phyloP scores from a whole-genome alignment of 1,140 invertebrate species.

The Zaprionus lachaisei region DNA sequence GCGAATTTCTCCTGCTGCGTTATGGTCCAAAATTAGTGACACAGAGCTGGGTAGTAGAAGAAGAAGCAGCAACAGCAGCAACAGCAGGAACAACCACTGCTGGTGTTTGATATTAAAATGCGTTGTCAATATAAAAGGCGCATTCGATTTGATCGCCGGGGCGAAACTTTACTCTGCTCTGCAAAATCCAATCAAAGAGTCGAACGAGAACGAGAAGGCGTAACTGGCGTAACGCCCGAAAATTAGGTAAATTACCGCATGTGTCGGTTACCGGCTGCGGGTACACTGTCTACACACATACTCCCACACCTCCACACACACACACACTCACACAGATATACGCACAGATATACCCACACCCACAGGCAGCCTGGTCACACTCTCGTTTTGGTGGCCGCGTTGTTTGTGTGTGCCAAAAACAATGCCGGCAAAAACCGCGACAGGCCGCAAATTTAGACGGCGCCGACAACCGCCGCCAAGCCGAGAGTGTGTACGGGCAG shows the following conservation, averaged over 20 bases:
- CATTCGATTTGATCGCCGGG: slow-evolving; percentile 66
- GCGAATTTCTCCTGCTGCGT: slow-evolving; percentile 18
- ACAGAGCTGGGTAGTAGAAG: neutral
- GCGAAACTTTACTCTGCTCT: slow-evolving; percentile 7
- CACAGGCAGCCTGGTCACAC: neutral
- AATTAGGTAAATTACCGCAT: slow-evolving; percentile 77
- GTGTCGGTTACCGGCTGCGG: slow-evolving; percentile 57
- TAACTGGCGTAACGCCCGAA: slow-evolving; percentile 52
- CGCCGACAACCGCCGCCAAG: slow-evolving; percentile 25
- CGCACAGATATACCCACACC: slow-evolving; percentile 10
- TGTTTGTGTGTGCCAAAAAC: slow-evolving; percentile 49
- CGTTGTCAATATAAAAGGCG: slow-evolving; percentile 61
- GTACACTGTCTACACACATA: slow-evolving; percentile 10
- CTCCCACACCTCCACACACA: neutral
- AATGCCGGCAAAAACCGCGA: slow-evolving; percentile 57
- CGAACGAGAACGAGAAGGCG: slow-evolving; percentile 29
- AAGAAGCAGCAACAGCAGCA: slow-evolving; percentile 11
- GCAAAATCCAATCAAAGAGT: slow-evolving; percentile 65
- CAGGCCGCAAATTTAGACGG: slow-evolving; percentile 63
- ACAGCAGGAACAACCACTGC: neutral
- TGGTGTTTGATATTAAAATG: slow-evolving; percentile 65
- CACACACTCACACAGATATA: neutral
- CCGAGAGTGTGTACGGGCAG: neutral
- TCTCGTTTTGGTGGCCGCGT: slow-evolving; percentile 2
- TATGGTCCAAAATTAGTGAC: slow-evolving; percentile 43